phyloP scores from a whole-genome alignment of 2,113 vertebrate species.

The Periophthalmodon schlosseri region DNA sequence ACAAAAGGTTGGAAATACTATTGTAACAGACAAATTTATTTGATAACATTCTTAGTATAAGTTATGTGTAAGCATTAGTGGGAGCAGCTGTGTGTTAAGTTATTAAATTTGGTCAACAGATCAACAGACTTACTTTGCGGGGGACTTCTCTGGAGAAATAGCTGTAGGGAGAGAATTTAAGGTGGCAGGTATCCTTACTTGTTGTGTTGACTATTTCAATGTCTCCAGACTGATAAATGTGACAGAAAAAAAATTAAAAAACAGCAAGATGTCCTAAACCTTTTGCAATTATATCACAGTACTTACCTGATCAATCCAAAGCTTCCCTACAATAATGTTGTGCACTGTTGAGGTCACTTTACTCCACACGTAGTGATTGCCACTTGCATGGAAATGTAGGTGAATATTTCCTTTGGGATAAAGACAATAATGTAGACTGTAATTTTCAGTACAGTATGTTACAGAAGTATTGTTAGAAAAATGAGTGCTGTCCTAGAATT shows the following conservation, averaged over 20 bases:
- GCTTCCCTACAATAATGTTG: conserved; percentile 96
- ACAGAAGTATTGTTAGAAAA: background rate
- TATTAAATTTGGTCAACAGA: background rate
- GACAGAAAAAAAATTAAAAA: conserved; percentile 11
- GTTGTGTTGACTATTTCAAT: conserved; percentile 92
- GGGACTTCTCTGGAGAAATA: conserved; percentile 95
- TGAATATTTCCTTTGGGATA: conserved; percentile 86
- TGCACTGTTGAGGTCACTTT: conserved; percentile 97
- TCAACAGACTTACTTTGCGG: conserved; percentile 82
- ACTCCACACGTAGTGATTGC: conserved; percentile 93
- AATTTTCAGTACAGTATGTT: background rate
- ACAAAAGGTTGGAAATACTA: too few species aligned
- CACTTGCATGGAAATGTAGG: conserved; percentile 88
- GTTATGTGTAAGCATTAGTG: background rate
- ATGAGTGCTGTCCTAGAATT: background rate
- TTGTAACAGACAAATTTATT: too few species aligned
- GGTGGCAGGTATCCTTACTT: conserved; percentile 91
- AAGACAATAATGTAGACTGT: background rate
- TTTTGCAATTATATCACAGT: background rate
- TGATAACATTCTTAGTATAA: background rate
- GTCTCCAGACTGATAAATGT: conserved; percentile 85
- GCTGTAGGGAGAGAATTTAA: conserved; percentile 96
- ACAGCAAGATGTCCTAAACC: background rate
- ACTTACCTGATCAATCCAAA: conserved; percentile 95
- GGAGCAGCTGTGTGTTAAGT: background rate